Base-by-base conservation (phyloP, 2,113 vertebrate species). In the Crotalus viridis region DNA sequence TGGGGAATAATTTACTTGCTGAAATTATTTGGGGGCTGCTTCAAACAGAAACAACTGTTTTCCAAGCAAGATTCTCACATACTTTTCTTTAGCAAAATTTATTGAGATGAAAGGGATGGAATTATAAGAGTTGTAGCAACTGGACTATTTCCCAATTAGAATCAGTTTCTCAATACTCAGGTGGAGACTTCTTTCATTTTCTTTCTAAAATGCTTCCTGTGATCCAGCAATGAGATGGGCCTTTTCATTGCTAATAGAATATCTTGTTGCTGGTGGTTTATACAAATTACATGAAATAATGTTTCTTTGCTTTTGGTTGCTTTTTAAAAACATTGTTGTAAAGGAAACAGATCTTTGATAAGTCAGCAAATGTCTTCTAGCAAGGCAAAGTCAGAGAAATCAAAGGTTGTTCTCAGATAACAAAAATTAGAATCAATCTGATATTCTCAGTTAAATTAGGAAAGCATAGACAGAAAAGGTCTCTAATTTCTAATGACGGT, bases 381-480 rank as follows among this genome's bases (percentile, higher is more conserved):
- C 43, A 24, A 55, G 88, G 7, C 93, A 95, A 89, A 86, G 0
- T 10, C 28, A 87, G 85, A 92, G 24, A 0, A 57, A 56, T 28
- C 93, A 93, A 85, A 85, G 10, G 9, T 81, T 55, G 19, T 43
- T 85, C 39, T 57, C 87, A 48, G 8, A 51, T 94, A 90, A 13
- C 0, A 92, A 3, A 94, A 91, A 86, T 94, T 94, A 4, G 0
- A 92, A 0, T 92, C 46, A 6, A 59, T 52, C 22, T 55, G 0
- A 0, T 86, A 52, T 85, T 90, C 6, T 93, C 43, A 85, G 13
- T 94, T 43, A 92, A 95, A 92, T 3, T 94, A 7, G 85, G 4
- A 0, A 22, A 33, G 24, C 88, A 48, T 86, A 87, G 89, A 61
- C 91, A 3, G 3, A 2, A n/a, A 81, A 81, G n/a, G 6, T 8